These are phyloP conservation scores for Eretmocerus hayati DNA, from an alignment of 2,888 invertebrate genomes.

Conservation along the genomic window DNA sequence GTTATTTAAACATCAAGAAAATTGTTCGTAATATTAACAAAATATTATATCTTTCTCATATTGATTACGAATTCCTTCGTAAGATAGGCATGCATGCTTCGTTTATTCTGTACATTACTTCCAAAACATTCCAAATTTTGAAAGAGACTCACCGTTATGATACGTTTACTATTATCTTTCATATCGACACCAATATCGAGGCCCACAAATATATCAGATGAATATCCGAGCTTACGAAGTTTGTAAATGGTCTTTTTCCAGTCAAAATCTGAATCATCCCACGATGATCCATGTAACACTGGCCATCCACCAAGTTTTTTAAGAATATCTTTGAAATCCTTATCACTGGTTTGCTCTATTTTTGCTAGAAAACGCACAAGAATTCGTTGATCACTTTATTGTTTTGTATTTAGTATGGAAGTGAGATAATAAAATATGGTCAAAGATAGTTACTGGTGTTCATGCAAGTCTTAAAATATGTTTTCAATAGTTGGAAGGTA, in stretches of 20 bases:
- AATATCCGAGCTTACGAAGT: constrained; percentile 72
- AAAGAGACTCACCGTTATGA: constrained; percentile 72
- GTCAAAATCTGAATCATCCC: constrained; percentile 66
- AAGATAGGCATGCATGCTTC: too few relatives aligned
- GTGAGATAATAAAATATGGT: neutral
- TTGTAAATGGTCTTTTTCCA: constrained; percentile 78
- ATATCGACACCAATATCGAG: constrained; percentile 70
- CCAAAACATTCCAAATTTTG: too few relatives aligned
- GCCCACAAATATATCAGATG: constrained; percentile 82
- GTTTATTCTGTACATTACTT: too few relatives aligned
- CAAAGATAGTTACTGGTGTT: constrained; percentile 63
- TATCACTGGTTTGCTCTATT: constrained; percentile 37
- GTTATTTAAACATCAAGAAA: too few relatives aligned
- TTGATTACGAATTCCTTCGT: too few relatives aligned
- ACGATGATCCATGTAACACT: constrained; percentile 65
- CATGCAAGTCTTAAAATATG: constrained; percentile 80
- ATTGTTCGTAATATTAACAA: too few relatives aligned
- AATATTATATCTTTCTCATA: too few relatives aligned
- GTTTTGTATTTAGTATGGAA: neutral
- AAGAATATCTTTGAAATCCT: constrained; percentile 65
- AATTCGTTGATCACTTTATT: neutral
- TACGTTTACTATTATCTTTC: constrained; percentile 75
- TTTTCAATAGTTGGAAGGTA: constrained; percentile 70
- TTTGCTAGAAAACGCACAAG: constrained; percentile 1
- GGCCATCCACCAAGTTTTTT: constrained; percentile 86